Conservation (phyloP, 2,113 vertebrate species). For the Bos indicus region DNA sequence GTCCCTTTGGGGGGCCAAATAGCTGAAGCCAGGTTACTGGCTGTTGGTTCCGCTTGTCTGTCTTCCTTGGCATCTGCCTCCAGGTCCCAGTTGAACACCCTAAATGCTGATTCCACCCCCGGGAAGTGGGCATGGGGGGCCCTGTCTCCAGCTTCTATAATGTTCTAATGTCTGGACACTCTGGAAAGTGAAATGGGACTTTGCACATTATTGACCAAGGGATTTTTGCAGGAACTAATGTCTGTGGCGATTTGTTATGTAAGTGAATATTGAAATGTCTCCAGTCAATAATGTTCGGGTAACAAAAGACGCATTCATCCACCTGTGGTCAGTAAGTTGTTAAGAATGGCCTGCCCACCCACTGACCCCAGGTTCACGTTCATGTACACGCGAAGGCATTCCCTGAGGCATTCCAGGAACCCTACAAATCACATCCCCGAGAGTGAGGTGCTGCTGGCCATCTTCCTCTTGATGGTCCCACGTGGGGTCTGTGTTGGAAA, state of each 20-base stretch:
- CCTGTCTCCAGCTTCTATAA: background rate
- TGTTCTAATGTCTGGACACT: background rate
- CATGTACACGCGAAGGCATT: background rate
- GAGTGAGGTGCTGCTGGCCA: background rate
- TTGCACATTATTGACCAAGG: background rate
- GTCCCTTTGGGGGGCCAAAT: background rate
- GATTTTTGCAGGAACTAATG: background rate
- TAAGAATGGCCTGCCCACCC: background rate
- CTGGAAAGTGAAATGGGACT: background rate
- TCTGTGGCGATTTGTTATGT: background rate
- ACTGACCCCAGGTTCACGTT: background rate
- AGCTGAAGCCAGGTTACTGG: background rate
- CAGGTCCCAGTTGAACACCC: background rate
- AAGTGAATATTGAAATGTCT: background rate
- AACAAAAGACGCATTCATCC: background rate
- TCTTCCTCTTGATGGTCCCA: background rate
- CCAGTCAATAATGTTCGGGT: background rate
- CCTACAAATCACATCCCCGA: background rate
- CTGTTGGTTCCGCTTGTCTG: rapidly evolving
- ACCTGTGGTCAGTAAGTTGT: background rate
- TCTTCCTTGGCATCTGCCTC: background rate
- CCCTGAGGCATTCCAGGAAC: background rate
- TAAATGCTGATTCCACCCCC: background rate
- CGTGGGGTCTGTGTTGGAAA: background rate
- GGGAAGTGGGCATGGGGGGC: background rate